Evolutionary conservation across 2,113 vertebrate genomes (phyloP).

Genomic region (Lophura nycthemera): DNA sequence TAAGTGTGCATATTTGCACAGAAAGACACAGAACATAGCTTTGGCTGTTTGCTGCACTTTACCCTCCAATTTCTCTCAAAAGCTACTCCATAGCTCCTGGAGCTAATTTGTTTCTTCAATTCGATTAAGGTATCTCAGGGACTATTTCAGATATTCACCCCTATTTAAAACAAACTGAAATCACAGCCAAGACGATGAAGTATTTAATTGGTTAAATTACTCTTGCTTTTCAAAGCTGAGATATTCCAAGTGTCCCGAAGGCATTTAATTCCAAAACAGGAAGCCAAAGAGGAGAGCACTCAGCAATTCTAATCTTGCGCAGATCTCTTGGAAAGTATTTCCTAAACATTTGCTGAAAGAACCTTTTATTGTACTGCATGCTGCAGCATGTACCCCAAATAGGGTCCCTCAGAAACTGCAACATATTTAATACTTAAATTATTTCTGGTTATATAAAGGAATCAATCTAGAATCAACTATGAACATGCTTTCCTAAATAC

Average conservation of each 20-base stretch:
- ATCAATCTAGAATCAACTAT: neutral
- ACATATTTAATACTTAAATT: constrained; percentile 16
- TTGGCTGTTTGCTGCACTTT: neutral
- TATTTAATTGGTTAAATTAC: constrained; percentile 81
- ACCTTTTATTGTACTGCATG: constrained; percentile 55
- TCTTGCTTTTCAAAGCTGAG: constrained; percentile 78
- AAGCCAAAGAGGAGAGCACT: constrained; percentile 86
- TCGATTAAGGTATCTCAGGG: constrained; percentile 7
- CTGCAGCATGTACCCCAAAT: constrained; percentile 54
- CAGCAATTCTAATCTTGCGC: constrained; percentile 85
- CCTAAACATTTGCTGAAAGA: constrained; percentile 83
- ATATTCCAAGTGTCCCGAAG: constrained; percentile 82
- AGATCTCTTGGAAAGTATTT: constrained; percentile 89
- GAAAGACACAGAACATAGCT: neutral
- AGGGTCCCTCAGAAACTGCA: constrained; percentile 12
- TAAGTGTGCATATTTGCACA: neutral
- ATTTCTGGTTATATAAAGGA: constrained; percentile 16
- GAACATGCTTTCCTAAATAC: neutral
- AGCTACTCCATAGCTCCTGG: neutral
- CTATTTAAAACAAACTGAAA: constrained; percentile 19
- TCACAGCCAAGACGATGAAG: constrained; percentile 40
- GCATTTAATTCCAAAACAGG: constrained; percentile 90
- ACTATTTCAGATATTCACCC: constrained; percentile 12
- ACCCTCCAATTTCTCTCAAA: constrained; percentile 32
- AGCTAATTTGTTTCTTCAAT: constrained; percentile 8